Base-by-base conservation (phyloP, 2,888 invertebrate genomes). In the Bombylius discolor region DNA sequence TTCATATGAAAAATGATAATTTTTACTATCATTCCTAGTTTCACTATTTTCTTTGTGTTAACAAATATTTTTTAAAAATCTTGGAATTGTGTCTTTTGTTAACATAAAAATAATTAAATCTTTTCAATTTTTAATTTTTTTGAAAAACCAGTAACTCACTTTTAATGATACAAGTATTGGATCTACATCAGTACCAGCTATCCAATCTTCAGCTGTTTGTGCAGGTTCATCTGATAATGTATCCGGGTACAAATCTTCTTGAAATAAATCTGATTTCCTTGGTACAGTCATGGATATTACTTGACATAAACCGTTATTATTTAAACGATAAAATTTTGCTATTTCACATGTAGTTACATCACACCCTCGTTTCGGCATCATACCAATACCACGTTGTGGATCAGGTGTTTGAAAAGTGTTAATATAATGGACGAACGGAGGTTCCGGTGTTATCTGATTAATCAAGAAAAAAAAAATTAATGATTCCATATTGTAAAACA, bases 361-460 rank as follows among this genome's bases (percentile, higher is more conserved):
- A 75, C 93, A 89, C 60, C 97, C 97, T 65, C 97, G 82, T 78
- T 98, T 98, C 62, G 97, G 96, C 96, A 98, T 97, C 83, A 93
- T 86, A 61, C 92, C 92, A 73, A 93, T 91, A 69, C 96, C 96
- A 78, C 96, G 82, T 74, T 98, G 97, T 53, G 98, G 97, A 74
- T 93, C 92, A n/a, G 94, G 90, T 44, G 96, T 94, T 78, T 94
- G 92, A 80, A 91, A 97, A 66, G 94, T 95, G 78, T 90, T 96
- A 71, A 98, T 92, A 76, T 93, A 97, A 74, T 96, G 94, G 58
- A 95, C 90, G 75, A 92, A 95, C 0, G 95, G 95, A 5, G 91
- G 87, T 68, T 94, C 93, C 2, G 93, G 87, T 14, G 92, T 92
- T 65, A 97, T 88, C 81, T 85, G 68, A 63, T 56, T 23, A 3